Evolutionary conservation across 2,113 vertebrate genomes (phyloP).

Genomic region (Sturnus vulgaris): DNA sequence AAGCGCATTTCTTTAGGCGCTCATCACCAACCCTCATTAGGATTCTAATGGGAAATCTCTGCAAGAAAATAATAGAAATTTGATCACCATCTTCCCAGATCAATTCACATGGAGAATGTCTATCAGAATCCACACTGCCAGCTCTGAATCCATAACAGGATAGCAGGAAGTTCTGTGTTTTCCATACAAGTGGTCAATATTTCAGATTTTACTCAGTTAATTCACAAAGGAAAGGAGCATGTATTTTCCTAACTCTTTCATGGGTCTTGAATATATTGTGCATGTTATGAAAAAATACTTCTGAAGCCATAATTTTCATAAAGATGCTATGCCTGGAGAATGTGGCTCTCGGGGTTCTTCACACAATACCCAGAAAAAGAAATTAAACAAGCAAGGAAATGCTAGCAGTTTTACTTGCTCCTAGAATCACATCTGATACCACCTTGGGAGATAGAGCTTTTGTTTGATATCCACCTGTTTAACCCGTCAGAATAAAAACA

Average conservation of each 20-base stretch:
- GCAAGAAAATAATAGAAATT: not conserved
- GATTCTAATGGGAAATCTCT: not conserved
- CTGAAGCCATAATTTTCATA: not conserved
- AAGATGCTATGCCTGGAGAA: not conserved
- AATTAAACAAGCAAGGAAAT: not conserved
- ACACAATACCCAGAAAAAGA: not conserved
- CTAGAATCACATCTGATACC: not conserved
- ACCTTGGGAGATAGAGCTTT: not conserved
- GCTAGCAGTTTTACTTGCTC: not conserved
- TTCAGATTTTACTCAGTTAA: not conserved
- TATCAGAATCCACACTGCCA: not conserved
- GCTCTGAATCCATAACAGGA: not conserved
- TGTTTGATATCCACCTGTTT: not conserved
- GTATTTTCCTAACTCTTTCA: not conserved
- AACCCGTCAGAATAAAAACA: not conserved
- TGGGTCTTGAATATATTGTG: not conserved
- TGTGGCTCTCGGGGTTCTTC: not conserved
- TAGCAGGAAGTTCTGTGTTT: not conserved
- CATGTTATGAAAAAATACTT: rapidly evolving
- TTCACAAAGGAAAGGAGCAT: not conserved
- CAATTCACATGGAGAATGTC: not conserved
- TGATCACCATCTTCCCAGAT: not conserved
- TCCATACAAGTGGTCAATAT: not conserved
- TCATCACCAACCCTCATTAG: not conserved
- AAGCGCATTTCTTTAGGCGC: not conserved